Conservation (phyloP, 2,797 vertebrate species). For the Pachyuromys duprasi region DNA sequence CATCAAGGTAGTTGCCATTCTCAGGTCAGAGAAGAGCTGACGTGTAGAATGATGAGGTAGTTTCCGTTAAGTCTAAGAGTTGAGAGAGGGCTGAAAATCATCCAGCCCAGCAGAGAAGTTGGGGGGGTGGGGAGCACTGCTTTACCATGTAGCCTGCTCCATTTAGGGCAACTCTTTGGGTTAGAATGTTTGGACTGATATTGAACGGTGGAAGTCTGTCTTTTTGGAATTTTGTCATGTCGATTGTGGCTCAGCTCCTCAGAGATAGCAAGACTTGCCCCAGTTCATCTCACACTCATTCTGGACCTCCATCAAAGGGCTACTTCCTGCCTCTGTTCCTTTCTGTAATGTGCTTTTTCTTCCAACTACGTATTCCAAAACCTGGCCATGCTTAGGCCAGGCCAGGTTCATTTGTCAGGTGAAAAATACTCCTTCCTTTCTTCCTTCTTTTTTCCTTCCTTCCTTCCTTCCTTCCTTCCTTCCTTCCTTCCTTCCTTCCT, state of each 20-base stretch:
- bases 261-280: not conserved
- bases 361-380: not conserved
- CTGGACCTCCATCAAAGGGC: not conserved
- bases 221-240: not conserved
- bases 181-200: not conserved
- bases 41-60: not conserved
- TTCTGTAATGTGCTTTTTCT: not conserved
- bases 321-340: not conserved
- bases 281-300: not conserved
- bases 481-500: not conserved
- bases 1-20: not conserved
- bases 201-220: not conserved
- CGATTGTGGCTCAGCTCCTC: not conserved
- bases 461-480: not conserved
- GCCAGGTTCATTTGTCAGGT: too few relatives aligned
- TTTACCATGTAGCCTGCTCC: not conserved
- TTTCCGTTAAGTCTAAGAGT: not conserved
- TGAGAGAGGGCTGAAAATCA: not conserved
- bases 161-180: not conserved
- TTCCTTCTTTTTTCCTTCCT: not conserved
- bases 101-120: not conserved
- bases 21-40: not conserved
- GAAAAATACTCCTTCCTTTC: not conserved
- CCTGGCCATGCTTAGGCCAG: too few relatives aligned
- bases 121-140: not conserved